Base-by-base conservation (phyloP, 2,113 vertebrate species). In the Erinaceus europaeus region DNA sequence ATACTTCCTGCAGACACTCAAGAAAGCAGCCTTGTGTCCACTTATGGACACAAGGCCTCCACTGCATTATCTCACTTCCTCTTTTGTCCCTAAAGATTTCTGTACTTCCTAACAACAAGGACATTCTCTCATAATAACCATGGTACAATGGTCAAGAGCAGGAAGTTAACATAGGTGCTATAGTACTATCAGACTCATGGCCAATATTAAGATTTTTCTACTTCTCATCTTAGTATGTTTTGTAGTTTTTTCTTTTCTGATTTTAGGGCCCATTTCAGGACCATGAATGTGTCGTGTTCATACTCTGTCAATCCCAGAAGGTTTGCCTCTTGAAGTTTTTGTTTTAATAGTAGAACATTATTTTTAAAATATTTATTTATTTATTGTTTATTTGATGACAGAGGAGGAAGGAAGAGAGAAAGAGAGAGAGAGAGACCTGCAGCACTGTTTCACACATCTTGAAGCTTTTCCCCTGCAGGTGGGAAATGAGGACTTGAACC, bases 61-160 rank as follows among this genome's bases (percentile, higher is more conserved):
- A 14, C 9, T 2, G 4, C 27, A 13, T 78, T 53, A 5, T 53
- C 36, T 81, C 40, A 57, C 27, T 46, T 73, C 42, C 34, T 29
- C 29, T 29, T 55, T 46, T 2, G 29, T 6, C 34, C 44, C 21
- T 46, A 44, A 79, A 81, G 23, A 50, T n/a, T 65, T 74, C 53
- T 44, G 12, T 40, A 55, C 46, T 82, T 61, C 71, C 69, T 23
- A 81, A 74, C 68, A 81, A 85, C 44, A 65, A 88, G 78, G 53
- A 81, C 36, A 42, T 32, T 69, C 53, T 80, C 40, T 64, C 44
- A 55, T 42, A 36, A 40, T 9, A 55, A 46, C 48, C 71, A 48
- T 1, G 38, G 25, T n/a, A 10, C 20, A 12, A 9, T 27, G 59
- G 53, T 4, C 12, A 23, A 50, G 38, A 84, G 42, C 20, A 11